Base-by-base conservation (phyloP, 2,888 invertebrate species). In the Epirrhoe tristata region DNA sequence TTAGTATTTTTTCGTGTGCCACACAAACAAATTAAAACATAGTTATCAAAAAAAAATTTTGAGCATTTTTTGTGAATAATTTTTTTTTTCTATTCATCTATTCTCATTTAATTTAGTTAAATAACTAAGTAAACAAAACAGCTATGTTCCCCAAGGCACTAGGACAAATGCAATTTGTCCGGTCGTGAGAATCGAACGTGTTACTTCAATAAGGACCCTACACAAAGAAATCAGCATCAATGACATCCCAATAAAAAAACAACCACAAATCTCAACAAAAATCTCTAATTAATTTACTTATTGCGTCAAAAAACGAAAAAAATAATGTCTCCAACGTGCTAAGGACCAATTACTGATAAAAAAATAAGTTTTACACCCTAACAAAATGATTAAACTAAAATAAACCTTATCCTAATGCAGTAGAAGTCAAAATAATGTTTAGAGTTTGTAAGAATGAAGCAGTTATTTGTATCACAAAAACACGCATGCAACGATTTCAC, bases 401-500 rank as follows among this genome's bases (percentile, higher is more conserved):
- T 65, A n/a, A 61, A 60, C 63, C 54, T 62, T 70, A 67, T 57
- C 8, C 3, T 12, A 12, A 8, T 3, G 14, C 0, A n/a, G 3
- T 64, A 70, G 58, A n/a, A 16, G 12, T 51, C 46, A 24, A 50
- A 57, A 43, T 50, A 17, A 31, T 6, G 46, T 61, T 56, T 52
- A 5, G 0, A 12, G 50, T 31, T 4, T n/a, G 32, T 8, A 39
- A 5, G 0, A 54, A 34, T 62, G 53, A 66, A 24, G 34, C 58
- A 55, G 66, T 62, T 59, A 66, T 57, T 67, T 24, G 48, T 66
- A 78, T 69, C 66, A 81, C 80, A 81, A 84, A 80, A 88, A 90
- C 89, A 86, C 77, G 88, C 85, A 86, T 85, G 87, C 83, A 85
- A 88, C 90, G 87, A 90, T 91, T 90, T 89, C 81, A 83, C 85